A percentile compares a stretch with the other conserved stretches of the same genome.
These are phyloP conservation scores for Nettapus auritus DNA, from an alignment of 2,113 vertebrate species.

Conservation along the genomic window DNA sequence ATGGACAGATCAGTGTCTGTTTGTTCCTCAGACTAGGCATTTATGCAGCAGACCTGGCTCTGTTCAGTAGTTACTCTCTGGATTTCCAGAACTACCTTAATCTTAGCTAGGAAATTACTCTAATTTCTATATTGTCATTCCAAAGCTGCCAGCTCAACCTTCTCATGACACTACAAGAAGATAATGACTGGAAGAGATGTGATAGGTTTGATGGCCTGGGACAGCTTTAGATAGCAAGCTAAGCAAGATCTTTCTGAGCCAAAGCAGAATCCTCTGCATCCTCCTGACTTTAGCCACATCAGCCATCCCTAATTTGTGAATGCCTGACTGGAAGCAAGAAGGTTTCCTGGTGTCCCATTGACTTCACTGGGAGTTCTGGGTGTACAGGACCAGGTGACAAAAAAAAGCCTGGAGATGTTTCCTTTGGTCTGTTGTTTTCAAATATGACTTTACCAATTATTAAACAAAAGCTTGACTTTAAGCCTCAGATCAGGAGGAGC, in stretches of 20 bases:
- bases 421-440: slow-evolving; percentile 25
- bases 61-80: not conserved
- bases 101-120: slow-evolving; percentile 70
- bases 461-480: not conserved
- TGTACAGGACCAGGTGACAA: not conserved
- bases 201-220: slow-evolving; percentile 55
- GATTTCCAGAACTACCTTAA: slow-evolving; percentile 70
- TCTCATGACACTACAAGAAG: slow-evolving; percentile 59
- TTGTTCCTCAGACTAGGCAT: slow-evolving; percentile 48
- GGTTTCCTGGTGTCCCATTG: not conserved
- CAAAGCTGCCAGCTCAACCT: slow-evolving; percentile 70
- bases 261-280: slow-evolving; percentile 5
- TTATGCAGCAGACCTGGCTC: slow-evolving; percentile 54
- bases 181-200: slow-evolving; percentile 42
- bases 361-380: not conserved
- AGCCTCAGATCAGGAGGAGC: not conserved
- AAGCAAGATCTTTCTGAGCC: slow-evolving; percentile 35
- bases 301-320: not conserved
- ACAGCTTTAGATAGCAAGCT: slow-evolving; percentile 62
- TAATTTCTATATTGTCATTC: slow-evolving; percentile 72
- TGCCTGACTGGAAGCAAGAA: not conserved
- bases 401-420: not conserved
- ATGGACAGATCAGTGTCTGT: not conserved
- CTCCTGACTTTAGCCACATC: slow-evolving; percentile 24
- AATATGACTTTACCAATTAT: not conserved